Conservation (phyloP, 2,888 invertebrate species). For the Amblyteles armatorius region DNA sequence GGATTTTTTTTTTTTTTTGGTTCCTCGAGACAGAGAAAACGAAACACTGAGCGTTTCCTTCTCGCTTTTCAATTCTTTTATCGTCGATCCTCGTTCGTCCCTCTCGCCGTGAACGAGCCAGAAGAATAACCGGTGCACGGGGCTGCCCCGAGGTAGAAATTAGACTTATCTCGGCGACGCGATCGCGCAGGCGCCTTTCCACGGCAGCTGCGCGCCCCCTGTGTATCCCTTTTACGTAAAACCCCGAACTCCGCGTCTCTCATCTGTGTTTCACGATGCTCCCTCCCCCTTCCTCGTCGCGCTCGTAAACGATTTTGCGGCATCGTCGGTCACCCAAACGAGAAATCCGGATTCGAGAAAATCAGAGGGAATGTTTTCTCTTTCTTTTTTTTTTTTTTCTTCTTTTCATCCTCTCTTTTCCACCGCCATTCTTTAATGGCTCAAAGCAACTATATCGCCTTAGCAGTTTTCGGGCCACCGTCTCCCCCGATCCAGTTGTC, state of each 20-base stretch:
- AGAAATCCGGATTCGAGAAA: slow-evolving; percentile 61
- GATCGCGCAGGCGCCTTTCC: slow-evolving; percentile 76
- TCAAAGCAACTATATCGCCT: slow-evolving; percentile 34
- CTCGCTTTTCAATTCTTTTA: slow-evolving; percentile 37
- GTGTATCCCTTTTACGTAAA: slow-evolving; percentile 19
- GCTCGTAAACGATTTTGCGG: slow-evolving; percentile 47
- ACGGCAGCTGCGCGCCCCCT: slow-evolving; percentile 64
- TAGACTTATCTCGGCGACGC: slow-evolving; percentile 81
- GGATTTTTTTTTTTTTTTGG: slow-evolving; percentile 73
- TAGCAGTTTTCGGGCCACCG: slow-evolving; percentile 55
- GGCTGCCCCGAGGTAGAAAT: slow-evolving; percentile 76
- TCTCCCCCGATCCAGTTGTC: slow-evolving; percentile 52
- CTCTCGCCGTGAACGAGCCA: slow-evolving; percentile 66
- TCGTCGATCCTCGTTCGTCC: slow-evolving; percentile 36
- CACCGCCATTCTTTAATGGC: slow-evolving; percentile 11
- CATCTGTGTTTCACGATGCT: slow-evolving; percentile 8
- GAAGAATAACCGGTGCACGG: slow-evolving; percentile 55
- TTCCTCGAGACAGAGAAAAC: slow-evolving; percentile 57
- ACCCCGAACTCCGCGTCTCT: slow-evolving; percentile 8
- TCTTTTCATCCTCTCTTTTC: slow-evolving; percentile 37
- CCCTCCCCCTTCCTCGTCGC: background rate
- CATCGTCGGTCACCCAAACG: slow-evolving; percentile 44
- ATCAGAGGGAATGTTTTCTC: slow-evolving; percentile 33
- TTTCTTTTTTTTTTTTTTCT: slow-evolving; percentile 54
- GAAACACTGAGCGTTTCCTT: slow-evolving; percentile 21